Percentiles rank a stretch among this genome's conserved stretches.
phyloP scores from a whole-genome alignment of 2,888 invertebrate species.

The Leucophora obtusa region DNA sequence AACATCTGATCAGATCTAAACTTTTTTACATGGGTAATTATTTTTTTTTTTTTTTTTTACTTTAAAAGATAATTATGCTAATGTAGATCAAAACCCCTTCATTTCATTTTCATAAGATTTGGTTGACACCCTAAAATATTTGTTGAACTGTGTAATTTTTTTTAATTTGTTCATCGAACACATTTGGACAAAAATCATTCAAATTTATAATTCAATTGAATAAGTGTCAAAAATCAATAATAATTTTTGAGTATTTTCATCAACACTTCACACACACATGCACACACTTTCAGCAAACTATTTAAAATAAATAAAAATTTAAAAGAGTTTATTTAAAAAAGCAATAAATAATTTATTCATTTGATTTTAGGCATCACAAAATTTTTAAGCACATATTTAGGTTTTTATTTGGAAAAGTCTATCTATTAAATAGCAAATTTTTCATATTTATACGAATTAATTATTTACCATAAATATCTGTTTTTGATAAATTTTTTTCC shows the following conservation, averaged over 20 bases:
- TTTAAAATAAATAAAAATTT: not conserved
- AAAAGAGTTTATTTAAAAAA: not conserved
- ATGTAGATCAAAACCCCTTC: no score
- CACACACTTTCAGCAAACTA: not conserved
- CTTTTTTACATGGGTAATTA: no score
- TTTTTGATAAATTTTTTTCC: not conserved
- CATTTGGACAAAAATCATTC: not conserved
- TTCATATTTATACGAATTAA: not conserved
- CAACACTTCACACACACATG: not conserved
- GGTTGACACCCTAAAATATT: no score
- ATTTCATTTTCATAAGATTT: no score
- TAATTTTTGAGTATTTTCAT: not conserved
- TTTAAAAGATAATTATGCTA: no score
- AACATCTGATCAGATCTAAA: no score
- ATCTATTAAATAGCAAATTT: not conserved
- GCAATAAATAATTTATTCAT: not conserved
- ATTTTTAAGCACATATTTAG: not conserved
- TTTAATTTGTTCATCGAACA: not conserved
- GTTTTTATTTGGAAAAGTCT: not conserved
- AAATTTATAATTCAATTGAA: slow-evolving; percentile 25
- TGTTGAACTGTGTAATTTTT: no score
- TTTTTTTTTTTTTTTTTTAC: no score
- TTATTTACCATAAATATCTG: not conserved
- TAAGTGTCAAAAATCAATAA: slow-evolving; percentile 35
- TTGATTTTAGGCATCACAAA: not conserved